A percentile compares a stretch with the other conserved stretches of the same genome.
These are phyloP conservation scores for Argyresthia goedartella DNA, from an alignment of 2,888 invertebrate genomes.

Conservation along the genomic window DNA sequence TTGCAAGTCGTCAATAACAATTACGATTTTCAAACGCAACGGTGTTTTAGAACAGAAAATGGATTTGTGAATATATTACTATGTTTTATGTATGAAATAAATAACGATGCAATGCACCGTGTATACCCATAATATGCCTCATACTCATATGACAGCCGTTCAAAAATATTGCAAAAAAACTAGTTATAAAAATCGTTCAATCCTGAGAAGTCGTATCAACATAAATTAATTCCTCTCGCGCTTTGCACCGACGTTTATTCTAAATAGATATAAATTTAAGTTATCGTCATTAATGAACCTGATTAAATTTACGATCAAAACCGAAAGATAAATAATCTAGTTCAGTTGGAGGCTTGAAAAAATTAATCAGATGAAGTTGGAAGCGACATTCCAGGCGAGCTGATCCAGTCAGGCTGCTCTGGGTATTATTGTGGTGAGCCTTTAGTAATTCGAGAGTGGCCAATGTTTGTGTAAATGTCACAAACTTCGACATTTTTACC, in stretches of 20 bases:
- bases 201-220: conserved; percentile 21
- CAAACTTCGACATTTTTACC: not conserved
- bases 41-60: not conserved
- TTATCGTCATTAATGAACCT: conserved; percentile 59
- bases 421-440: not conserved
- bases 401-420: conserved; percentile 19
- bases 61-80: too few relatives aligned
- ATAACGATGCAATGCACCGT: too few relatives aligned
- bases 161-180: not conserved
- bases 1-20: not conserved
- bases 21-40: not conserved
- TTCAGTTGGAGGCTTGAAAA: conserved; percentile 34
- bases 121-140: too few relatives aligned
- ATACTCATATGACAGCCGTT: too few relatives aligned
- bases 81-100: too few relatives aligned
- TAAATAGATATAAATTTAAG: conserved; percentile 46
- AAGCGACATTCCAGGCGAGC: conserved; percentile 26
- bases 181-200: conserved; percentile 10
- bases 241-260: conserved; percentile 34
- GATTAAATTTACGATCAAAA: conserved; percentile 52
- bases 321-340: conserved; percentile 43
- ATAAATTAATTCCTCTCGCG: conserved; percentile 32
- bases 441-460: not conserved
- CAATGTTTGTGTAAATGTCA: conserved; percentile 3
- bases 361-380: conserved; percentile 32